Evolutionary conservation across 2,888 invertebrate genomes (phyloP).

Genomic region (Pammene aurita): DNA sequence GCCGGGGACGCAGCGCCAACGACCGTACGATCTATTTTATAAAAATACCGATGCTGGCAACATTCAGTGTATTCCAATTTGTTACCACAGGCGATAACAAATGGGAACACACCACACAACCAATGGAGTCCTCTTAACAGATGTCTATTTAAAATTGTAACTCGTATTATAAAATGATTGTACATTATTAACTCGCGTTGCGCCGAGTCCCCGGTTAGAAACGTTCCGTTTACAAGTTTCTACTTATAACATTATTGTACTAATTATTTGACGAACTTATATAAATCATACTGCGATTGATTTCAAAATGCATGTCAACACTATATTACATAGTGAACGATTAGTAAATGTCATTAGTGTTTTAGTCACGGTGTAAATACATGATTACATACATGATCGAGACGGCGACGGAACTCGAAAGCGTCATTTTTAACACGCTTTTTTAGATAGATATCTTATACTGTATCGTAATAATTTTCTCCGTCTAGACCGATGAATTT

Average conservation of each 20-base stretch:
- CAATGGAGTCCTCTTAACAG: too few relatives aligned
- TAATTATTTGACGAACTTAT: constrained; percentile 39
- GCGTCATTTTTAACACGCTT: too few relatives aligned
- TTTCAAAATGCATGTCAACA: constrained; percentile 39
- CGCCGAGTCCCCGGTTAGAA: constrained; percentile 12
- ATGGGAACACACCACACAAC: too few relatives aligned
- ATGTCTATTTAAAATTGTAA: background rate
- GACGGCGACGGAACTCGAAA: constrained; percentile 25
- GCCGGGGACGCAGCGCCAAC: constrained; percentile 10
- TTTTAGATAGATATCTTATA: constrained; percentile 21
- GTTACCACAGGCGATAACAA: too few relatives aligned
- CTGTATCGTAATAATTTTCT: constrained; percentile 16
- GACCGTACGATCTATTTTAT: background rate
- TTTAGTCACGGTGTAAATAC: constrained; percentile 16
- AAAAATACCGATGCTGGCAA: constrained; percentile 4
- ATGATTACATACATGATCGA: constrained; percentile 25
- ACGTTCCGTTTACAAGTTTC: constrained; percentile 28
- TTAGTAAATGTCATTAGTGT: constrained; percentile 22
- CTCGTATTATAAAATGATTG: constrained; percentile 2
- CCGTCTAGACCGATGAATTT: constrained; percentile 13
- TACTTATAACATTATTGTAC: constrained; percentile 38
- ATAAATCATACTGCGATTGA: constrained; percentile 35
- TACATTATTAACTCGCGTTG: background rate
- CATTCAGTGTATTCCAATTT: background rate
- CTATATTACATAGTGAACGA: constrained; percentile 15